Evolutionary conservation across 2,888 invertebrate genomes (phyloP).

Genomic region (Athalia rosae): DNA sequence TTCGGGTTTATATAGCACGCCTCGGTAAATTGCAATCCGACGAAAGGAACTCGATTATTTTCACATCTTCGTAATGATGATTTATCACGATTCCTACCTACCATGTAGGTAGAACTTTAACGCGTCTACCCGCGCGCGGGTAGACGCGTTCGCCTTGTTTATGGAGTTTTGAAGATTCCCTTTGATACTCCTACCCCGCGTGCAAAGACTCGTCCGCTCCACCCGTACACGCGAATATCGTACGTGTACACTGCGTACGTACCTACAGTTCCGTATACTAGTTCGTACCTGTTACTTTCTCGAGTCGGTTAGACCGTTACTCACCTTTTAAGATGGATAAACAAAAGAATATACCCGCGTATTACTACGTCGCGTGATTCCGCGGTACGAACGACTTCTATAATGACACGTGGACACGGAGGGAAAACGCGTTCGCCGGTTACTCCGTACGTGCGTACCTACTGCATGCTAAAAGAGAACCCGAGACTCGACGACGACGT

Average conservation of each 20-base stretch:
- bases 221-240: background rate
- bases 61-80: constrained; percentile 41
- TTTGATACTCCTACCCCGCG: constrained; percentile 11
- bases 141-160: constrained; percentile 24
- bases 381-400: constrained; percentile 19
- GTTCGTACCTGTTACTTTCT: constrained; percentile 18
- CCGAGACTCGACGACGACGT: background rate
- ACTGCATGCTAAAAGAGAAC: background rate
- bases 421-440: background rate
- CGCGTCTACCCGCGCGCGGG: no score
- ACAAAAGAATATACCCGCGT: constrained; percentile 19
- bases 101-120: background rate
- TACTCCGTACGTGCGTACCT: background rate
- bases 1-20: constrained; percentile 15
- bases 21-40: constrained; percentile 40
- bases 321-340: constrained; percentile 22
- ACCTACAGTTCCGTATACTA: no score
- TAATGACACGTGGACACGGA: constrained; percentile 34
- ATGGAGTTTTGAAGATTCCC: constrained; percentile 36
- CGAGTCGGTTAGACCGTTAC: constrained; percentile 12
- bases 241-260: no score
- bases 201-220: background rate
- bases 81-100: constrained; percentile 19
- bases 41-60: constrained; percentile 40
- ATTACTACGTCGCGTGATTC: constrained; percentile 11